Evolutionary conservation across 2,113 vertebrate species (phyloP).

Genomic region (Toxostoma redivivum): DNA sequence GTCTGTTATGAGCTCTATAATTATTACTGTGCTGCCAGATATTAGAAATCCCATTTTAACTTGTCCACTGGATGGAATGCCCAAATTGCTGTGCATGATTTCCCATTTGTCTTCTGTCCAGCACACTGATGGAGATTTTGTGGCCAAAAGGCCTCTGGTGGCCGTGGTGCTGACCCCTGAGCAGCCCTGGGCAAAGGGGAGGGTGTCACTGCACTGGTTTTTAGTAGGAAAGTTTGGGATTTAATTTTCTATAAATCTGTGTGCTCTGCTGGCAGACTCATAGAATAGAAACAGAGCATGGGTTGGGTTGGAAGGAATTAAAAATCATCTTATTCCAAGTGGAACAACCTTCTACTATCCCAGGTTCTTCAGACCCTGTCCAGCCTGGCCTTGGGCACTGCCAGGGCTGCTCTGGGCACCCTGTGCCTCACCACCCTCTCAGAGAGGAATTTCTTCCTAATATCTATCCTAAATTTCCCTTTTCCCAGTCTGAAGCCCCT

Average conservation of each 20-base stretch:
- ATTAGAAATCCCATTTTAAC: neutral
- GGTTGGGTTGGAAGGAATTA: neutral
- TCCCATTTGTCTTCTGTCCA: neutral
- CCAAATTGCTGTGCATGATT: accelerated
- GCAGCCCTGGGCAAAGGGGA: neutral
- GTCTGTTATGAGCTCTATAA: neutral
- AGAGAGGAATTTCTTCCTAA: neutral
- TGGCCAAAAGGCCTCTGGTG: neutral
- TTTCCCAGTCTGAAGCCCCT: neutral
- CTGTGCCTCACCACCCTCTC: neutral
- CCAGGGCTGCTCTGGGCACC: neutral
- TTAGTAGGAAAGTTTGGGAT: neutral
- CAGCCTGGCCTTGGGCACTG: neutral
- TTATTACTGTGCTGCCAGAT: neutral
- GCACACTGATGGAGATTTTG: accelerated
- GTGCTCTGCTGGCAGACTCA: neutral
- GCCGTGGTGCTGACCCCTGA: neutral
- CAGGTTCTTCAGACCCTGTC: neutral
- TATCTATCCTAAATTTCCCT: neutral
- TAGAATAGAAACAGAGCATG: neutral
- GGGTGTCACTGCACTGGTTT: neutral
- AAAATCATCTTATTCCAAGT: neutral
- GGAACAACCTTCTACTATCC: neutral
- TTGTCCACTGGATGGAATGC: neutral
- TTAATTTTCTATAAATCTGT: neutral